Conservation (phyloP, 2,797 vertebrate genomes). For the Valencia hispanica region DNA sequence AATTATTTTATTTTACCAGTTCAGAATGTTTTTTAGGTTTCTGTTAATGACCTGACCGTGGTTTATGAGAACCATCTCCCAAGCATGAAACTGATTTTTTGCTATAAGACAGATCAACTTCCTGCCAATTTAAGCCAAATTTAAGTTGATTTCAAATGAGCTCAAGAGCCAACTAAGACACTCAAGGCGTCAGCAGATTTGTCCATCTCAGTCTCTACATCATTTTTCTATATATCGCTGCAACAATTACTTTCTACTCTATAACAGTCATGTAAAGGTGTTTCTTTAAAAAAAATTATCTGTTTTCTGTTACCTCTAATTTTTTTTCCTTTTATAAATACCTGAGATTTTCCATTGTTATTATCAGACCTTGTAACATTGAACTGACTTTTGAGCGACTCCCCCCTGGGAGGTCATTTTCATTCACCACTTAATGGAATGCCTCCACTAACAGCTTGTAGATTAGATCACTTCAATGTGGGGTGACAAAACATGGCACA, state of each 20-base stretch:
- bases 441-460: slow-evolving; percentile 16
- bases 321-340: too few relatives aligned
- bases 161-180: background rate
- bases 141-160: background rate
- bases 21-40: too few relatives aligned
- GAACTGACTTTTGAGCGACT: slow-evolving; percentile 33
- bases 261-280: background rate
- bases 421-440: slow-evolving; percentile 25
- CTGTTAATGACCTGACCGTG: background rate
- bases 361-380: background rate
- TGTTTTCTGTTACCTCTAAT: background rate
- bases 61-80: background rate
- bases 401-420: slow-evolving; percentile 4
- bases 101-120: background rate
- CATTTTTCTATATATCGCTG: background rate
- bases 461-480: slow-evolving; percentile 37
- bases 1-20: too few relatives aligned
- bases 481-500: slow-evolving; percentile 41
- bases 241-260: background rate
- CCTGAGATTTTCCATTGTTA: background rate
- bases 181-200: background rate
- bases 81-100: background rate
- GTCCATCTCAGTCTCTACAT: background rate
- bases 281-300: background rate
- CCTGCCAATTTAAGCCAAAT: background rate